Evolutionary conservation across 2,113 vertebrate genomes (phyloP), one percentile per base, ranked within the genome.

Genomic region (Pterocles orientalis): DNA sequence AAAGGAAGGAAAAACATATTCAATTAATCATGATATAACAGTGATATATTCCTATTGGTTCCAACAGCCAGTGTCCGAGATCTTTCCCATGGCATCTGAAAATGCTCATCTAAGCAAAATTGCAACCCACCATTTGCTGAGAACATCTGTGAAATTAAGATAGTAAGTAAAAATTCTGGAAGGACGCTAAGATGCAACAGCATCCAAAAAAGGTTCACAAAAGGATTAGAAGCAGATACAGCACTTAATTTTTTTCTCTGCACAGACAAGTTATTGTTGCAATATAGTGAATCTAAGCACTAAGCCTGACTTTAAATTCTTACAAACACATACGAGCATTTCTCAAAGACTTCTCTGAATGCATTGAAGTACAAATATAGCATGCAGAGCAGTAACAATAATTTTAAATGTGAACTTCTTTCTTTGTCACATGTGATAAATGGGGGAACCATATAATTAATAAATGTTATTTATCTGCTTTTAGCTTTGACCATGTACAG

Each of bases 91-190:
- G 57, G 57, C 29, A 50, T 17, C 7, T 14, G n/a, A 90, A 94
- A 93, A 66, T 48, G 56, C 39, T 86, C 3, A 34, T 66, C 51
- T 75, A 75, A 84, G 33, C 60, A 88, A 77, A 94, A 80, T 16
- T 85, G 12, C 65, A 79, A 24, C 21, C 56, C 34, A 68, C 11
- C 9, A 7, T 50, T 92, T 61, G 19, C 29, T 84, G 31, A 84
- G 65, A 95, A 82, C 48, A 76, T 91, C 53, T 91, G 53, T 69
- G 70, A 92, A 92, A 92, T 76, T 72, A 82, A 89, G 65, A 71
- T 69, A 78, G 20, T 23, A 73, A 92, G 20, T 70, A 56, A 72
- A 81, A 83, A 47, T 48, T 72, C 33, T 89, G 87, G 62, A 88
- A 77, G 56, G 25, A 50, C 4, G 36, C 6, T 64, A n/a, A 54